phyloP scores from a whole-genome alignment of 2,113 vertebrate genomes.

The Mugil cephalus region DNA sequence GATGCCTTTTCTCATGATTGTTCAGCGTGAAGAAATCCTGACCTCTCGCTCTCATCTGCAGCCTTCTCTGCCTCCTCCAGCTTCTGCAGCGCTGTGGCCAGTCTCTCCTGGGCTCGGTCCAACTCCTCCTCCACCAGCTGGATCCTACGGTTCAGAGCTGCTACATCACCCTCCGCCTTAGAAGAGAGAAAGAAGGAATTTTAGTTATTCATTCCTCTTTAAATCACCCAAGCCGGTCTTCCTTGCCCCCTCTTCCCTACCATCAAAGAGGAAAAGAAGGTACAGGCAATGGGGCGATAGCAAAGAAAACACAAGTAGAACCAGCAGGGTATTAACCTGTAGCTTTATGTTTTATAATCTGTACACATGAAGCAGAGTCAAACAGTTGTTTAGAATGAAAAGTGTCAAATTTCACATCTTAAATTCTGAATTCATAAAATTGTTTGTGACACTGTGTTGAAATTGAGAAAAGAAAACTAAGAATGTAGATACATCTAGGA shows the following conservation, averaged over 20 bases:
- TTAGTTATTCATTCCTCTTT: conserved; percentile 44
- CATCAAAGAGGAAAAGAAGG: conserved; percentile 27
- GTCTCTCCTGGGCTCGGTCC: conserved; percentile 95
- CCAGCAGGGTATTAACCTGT: not conserved
- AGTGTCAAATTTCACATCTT: not conserved
- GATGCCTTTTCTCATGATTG: too few species aligned
- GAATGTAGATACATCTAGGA: too few species aligned
- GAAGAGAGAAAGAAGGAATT: conserved; percentile 5
- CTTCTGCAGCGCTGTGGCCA: conserved; percentile 95
- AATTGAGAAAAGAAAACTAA: too few species aligned
- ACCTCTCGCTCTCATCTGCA: conserved; percentile 98
- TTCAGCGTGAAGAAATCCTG: not conserved
- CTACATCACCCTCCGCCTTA: conserved; percentile 96
- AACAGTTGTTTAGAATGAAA: too few species aligned
- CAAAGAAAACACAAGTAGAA: not conserved
- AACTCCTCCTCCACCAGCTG: conserved; percentile 98
- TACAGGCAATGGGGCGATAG: not conserved
- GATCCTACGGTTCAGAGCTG: conserved; percentile 95
- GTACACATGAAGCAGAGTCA: too few species aligned
- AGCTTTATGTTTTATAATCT: too few species aligned
- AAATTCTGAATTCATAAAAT: too few species aligned
- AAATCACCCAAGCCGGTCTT: conserved; percentile 14
- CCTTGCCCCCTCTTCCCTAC: not conserved
- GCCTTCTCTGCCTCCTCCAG: conserved; percentile 99
- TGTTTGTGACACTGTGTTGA: too few species aligned